Conservation (phyloP, 2,113 vertebrate species). For the Phyllopteryx taeniolatus region DNA sequence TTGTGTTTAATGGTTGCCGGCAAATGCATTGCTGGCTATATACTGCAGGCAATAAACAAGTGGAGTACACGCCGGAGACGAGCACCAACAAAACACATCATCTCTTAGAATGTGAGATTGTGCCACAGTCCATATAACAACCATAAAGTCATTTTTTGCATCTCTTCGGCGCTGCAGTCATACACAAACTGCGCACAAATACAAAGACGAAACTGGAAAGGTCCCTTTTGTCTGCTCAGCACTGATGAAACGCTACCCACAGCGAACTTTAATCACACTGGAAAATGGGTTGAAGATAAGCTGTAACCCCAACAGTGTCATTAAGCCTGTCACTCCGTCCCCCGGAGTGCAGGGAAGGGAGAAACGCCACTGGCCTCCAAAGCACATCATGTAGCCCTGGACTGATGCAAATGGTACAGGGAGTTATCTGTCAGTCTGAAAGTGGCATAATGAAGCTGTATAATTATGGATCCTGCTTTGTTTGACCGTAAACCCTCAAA, state of each 20-base stretch:
- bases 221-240: constrained; percentile 69
- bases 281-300: constrained; percentile 66
- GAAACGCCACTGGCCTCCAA: constrained; percentile 36
- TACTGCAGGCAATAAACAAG: constrained; percentile 46
- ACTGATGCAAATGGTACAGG: constrained; percentile 44
- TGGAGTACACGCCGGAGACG: constrained; percentile 51
- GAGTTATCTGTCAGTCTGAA: constrained; percentile 35
- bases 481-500: constrained; percentile 47
- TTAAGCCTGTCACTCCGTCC: constrained; percentile 69
- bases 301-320: constrained; percentile 63
- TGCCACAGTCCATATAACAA: constrained; percentile 47
- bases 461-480: constrained; percentile 46
- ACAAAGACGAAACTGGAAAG: constrained; percentile 54
- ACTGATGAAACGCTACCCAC: constrained; percentile 73
- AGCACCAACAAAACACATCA: constrained; percentile 49
- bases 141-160: constrained; percentile 44
- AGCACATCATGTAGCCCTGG: constrained; percentile 27
- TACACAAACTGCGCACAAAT: constrained; percentile 38
- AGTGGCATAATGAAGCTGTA: constrained; percentile 56
- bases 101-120: constrained; percentile 46
- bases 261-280: constrained; percentile 70
- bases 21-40: constrained; percentile 20
- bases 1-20: constrained; percentile 27
- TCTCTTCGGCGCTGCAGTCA: constrained; percentile 37
- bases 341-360: constrained; percentile 39